phyloP scores from a whole-genome alignment of 2,888 invertebrate species.

The Pyralis farinalis region DNA sequence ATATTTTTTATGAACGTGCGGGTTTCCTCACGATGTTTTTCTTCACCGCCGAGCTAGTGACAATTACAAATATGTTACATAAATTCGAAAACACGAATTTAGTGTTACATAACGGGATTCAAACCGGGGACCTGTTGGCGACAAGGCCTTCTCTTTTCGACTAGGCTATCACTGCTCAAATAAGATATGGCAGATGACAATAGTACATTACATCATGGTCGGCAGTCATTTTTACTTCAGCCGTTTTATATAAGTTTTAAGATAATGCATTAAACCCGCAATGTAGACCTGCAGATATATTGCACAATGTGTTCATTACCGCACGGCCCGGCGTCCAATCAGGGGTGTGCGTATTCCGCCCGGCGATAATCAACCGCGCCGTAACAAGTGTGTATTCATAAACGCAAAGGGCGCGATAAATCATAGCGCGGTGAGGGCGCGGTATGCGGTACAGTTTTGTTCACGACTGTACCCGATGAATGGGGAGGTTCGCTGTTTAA shows the following conservation, averaged over 20 bases:
- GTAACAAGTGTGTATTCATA: conserved; percentile 78
- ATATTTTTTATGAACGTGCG: no score
- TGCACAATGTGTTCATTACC: conserved; percentile 72
- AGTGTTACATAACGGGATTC: no score
- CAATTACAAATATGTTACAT: no score
- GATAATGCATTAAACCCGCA: neutral
- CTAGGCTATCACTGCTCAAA: no score
- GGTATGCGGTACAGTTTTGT: conserved; percentile 31
- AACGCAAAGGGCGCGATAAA: conserved; percentile 71
- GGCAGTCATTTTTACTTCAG: no score
- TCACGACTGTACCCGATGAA: conserved; percentile 33
- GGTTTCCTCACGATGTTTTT: no score
- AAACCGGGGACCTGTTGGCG: no score
- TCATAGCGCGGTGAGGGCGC: conserved; percentile 50
- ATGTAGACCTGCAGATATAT: neutral
- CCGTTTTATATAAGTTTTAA: neutral
- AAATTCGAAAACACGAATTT: no score
- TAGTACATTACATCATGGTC: no score
- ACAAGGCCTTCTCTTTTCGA: no score
- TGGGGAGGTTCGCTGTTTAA: conserved; percentile 17
- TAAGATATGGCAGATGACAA: no score
- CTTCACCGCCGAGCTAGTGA: no score
- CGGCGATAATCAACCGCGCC: conserved; percentile 64
- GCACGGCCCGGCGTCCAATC: conserved; percentile 65
- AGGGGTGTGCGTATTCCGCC: conserved; percentile 61